Conservation (phyloP, 2,888 invertebrate species). For the Eristalis arbustorum region DNA sequence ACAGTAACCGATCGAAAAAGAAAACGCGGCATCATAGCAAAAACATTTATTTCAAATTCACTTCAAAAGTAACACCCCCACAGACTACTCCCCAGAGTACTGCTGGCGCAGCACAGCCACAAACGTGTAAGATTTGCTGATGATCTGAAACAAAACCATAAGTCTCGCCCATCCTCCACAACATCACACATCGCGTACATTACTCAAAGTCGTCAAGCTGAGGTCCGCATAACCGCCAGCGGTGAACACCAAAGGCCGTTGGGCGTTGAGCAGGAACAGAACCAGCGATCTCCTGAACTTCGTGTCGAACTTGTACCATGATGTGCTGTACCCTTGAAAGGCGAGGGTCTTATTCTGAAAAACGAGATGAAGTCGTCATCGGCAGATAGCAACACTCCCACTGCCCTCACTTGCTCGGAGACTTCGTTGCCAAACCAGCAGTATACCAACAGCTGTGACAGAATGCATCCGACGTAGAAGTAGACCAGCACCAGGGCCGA, state of each 20-base stretch:
- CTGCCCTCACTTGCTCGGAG: slow-evolving; percentile 72
- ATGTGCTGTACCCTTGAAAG: slow-evolving; percentile 72
- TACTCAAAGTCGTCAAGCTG: slow-evolving; percentile 74
- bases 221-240: slow-evolving; percentile 74
- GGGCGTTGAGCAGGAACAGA: slow-evolving; percentile 72
- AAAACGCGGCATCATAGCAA: background rate
- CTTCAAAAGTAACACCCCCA: background rate
- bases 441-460: slow-evolving; percentile 74
- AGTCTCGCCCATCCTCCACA: background rate
- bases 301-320: slow-evolving; percentile 73
- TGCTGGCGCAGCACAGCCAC: slow-evolving; percentile 74
- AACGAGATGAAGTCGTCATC: background rate
- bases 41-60: background rate
- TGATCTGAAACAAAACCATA: slow-evolving; percentile 57
- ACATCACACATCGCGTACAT: slow-evolving; percentile 4
- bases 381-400: too few relatives aligned
- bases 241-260: slow-evolving; percentile 73
- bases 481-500: slow-evolving; percentile 73
- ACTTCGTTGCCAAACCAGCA: slow-evolving; percentile 77
- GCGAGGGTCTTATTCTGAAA: slow-evolving; percentile 74
- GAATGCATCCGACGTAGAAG: slow-evolving; percentile 73
- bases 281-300: slow-evolving; percentile 72
- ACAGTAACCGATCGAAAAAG: background rate
- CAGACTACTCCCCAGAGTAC: slow-evolving; percentile 42
- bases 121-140: slow-evolving; percentile 75